Evolutionary conservation across 2,888 invertebrate genomes (phyloP).

Genomic region (Nymphalis polychloros): DNA sequence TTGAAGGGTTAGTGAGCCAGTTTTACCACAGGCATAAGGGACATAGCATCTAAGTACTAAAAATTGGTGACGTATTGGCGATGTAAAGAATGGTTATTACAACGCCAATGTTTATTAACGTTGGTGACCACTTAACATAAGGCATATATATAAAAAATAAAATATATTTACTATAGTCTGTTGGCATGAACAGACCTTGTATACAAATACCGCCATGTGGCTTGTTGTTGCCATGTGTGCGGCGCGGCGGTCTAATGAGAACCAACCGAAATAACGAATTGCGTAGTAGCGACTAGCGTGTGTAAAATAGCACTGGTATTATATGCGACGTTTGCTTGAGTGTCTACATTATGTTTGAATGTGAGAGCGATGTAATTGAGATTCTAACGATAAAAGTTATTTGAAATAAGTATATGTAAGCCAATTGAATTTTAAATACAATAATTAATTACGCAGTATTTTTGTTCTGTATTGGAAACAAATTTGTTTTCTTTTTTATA

Average conservation of each 20-base stretch:
- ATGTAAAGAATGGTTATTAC: too few relatives aligned
- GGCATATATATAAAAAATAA: too few relatives aligned
- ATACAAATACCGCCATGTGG: constrained; percentile 17
- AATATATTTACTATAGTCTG: neutral
- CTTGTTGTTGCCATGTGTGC: constrained; percentile 23
- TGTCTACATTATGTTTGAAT: neutral
- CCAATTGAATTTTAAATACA: too few relatives aligned
- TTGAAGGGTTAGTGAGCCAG: too few relatives aligned
- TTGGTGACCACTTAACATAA: too few relatives aligned
- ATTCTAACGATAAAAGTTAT: neutral
- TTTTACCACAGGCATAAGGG: too few relatives aligned
- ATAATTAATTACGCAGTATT: too few relatives aligned
- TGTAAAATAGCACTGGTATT: neutral
- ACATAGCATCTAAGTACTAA: too few relatives aligned
- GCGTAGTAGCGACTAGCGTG: constrained; percentile 26
- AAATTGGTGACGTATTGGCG: too few relatives aligned
- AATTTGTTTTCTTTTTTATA: neutral
- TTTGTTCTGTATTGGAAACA: neutral
- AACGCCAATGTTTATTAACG: too few relatives aligned
- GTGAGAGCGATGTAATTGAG: neutral
- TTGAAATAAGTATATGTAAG: too few relatives aligned
- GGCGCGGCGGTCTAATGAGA: constrained; percentile 6
- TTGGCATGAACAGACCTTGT: constrained; percentile 16
- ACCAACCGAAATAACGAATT: constrained; percentile 22
- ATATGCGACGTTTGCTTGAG: neutral